A percentile compares a stretch with the other conserved stretches of the same genome.
Evolutionary conservation across 2,113 vertebrate genomes (phyloP).

Genomic region (Smithornis capensis): DNA sequence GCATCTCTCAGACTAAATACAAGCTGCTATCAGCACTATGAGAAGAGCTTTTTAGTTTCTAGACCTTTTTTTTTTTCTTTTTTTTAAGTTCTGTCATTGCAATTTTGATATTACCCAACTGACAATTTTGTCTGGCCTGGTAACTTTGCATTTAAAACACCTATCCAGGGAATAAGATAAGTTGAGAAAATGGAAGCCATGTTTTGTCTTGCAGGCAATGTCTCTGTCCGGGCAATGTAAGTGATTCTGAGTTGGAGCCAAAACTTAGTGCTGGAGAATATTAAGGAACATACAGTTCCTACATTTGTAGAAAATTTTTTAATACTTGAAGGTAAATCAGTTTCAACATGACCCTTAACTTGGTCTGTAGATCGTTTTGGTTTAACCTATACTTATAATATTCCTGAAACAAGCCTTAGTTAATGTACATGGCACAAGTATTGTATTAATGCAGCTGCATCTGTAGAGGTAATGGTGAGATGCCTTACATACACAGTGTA

Average conservation of each 20-base stretch:
- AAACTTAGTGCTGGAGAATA: background rate
- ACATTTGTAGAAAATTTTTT: background rate
- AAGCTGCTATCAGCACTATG: background rate
- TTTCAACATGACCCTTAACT: background rate
- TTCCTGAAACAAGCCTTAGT: background rate
- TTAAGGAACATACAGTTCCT: background rate
- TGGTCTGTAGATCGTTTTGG: background rate
- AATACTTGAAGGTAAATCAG: background rate
- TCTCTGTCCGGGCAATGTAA: background rate
- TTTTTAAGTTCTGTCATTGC: background rate
- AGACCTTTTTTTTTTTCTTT: background rate
- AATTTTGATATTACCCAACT: background rate
- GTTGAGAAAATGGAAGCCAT: background rate
- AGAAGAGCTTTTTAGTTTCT: background rate
- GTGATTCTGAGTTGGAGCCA: background rate
- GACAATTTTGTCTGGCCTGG: background rate
- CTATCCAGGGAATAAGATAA: background rate
- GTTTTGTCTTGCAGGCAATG: background rate
- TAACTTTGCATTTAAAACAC: background rate
- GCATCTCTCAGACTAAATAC: background rate
- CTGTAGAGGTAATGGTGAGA: background rate
- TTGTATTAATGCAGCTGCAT: background rate
- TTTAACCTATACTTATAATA: background rate
- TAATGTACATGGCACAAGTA: background rate
- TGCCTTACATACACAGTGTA: accelerated